Base-by-base conservation (phyloP, 2,797 vertebrate genomes). In the Distichodus sexfasciatus region DNA sequence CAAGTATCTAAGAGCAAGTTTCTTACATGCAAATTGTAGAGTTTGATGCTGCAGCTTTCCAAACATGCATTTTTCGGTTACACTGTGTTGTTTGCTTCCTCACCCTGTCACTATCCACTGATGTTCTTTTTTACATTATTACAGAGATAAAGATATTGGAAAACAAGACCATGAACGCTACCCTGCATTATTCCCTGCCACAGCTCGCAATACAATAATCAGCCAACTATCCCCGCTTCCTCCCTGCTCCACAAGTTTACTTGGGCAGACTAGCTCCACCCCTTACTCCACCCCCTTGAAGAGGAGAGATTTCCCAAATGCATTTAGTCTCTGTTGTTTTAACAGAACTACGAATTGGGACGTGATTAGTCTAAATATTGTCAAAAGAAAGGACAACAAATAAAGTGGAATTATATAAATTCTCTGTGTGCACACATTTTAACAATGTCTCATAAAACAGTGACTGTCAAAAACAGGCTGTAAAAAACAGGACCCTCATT, bases 261-360 rank as follows among this genome's bases (percentile, higher is more conserved):
- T 87, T 84, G 85, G 86, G 86, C 86, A 85, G 82, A 85, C 73
- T 71, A 10, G 77, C 66, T 76, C 74, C 71, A 71, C 76, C 77
- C 43, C 71, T n/a, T 79, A 69, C 74, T 68, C 78, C 69, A 77
- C 77, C 64, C 58, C 74, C 66, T 78, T 80, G 80, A 86, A 78
- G 53, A 58, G 70, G 78, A 79, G 76, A 81, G 79, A 85, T 82
- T 81, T 84, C 66, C 58, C 84, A 76, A 71, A 82, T 82, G 82
- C 79, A 85, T 81, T 82, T 87, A 79, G 88, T 88, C 86, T 87
- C 65, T 89, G 85, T 90, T 90, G 87, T 87, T 90, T 81, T 86
- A 89, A 86, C 84, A 81, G 73, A 12, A 63, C 79, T 83, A 77
- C 68, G 81, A 87, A 72, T 89, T 71, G 84, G 79, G 79, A 77